phyloP scores from a whole-genome alignment of 2,113 vertebrate species.

The Sigmodon hispidus region DNA sequence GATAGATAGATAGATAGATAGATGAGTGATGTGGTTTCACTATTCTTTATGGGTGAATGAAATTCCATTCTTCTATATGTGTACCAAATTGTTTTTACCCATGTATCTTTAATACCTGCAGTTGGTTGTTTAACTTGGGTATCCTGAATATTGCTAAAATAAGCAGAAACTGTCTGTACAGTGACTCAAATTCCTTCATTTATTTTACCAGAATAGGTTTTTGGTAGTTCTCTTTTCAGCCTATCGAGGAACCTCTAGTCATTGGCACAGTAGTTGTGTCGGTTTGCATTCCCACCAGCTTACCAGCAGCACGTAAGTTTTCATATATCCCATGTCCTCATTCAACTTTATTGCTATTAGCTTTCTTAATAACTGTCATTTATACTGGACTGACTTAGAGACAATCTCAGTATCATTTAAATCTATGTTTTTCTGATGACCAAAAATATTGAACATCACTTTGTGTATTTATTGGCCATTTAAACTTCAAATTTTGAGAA shows the following conservation, averaged over 20 bases:
- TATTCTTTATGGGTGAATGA: background rate
- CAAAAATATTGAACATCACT: background rate
- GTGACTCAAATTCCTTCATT: background rate
- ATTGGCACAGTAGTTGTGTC: fast-evolving
- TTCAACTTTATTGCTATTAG: background rate
- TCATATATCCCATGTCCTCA: background rate
- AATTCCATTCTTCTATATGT: background rate
- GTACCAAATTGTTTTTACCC: background rate
- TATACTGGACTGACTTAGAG: background rate
- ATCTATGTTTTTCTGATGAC: background rate
- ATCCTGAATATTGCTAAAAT: background rate
- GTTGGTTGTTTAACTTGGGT: background rate
- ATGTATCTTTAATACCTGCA: background rate
- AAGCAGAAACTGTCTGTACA: background rate
- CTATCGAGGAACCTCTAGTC: background rate
- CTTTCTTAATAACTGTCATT: background rate
- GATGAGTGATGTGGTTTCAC: background rate
- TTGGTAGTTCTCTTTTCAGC: background rate
- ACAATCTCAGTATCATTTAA: background rate
- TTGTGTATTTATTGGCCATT: background rate
- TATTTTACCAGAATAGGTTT: background rate
- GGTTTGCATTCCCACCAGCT: background rate
- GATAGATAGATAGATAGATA: background rate
- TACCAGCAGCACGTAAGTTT: background rate
- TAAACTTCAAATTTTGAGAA: background rate